Conservation (phyloP, 2,113 vertebrate species). For the Passer montanus region DNA sequence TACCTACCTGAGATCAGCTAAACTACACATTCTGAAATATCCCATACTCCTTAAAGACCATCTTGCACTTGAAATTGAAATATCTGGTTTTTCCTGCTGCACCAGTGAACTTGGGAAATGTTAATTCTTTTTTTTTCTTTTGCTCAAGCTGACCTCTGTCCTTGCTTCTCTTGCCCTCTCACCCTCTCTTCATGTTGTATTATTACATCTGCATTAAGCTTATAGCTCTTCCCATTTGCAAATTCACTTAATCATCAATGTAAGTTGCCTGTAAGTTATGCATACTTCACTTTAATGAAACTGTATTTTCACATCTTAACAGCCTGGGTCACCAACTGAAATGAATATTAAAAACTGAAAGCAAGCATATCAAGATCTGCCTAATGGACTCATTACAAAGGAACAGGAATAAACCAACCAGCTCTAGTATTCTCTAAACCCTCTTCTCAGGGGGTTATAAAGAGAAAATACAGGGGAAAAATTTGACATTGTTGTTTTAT, state of each 20-base stretch:
- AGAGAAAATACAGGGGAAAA: neutral
- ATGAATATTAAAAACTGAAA: slow-evolving; percentile 10
- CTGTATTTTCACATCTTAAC: slow-evolving; percentile 9
- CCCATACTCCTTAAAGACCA: neutral
- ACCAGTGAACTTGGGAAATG: neutral
- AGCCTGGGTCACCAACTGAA: neutral
- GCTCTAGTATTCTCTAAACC: neutral
- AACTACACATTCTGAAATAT: neutral
- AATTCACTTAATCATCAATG: neutral
- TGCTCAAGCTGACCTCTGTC: neutral
- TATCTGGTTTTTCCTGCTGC: neutral
- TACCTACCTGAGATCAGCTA: neutral
- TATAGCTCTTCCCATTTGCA: neutral
- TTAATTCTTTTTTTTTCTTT: neutral
- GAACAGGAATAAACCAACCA: neutral
- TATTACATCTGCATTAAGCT: neutral
- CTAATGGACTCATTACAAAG: neutral
- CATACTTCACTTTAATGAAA: slow-evolving; percentile 22
- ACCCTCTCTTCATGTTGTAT: neutral
- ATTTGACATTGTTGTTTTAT: neutral
- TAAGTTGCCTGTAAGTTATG: neutral
- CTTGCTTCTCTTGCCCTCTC: neutral
- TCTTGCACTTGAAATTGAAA: neutral
- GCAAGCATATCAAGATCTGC: neutral
- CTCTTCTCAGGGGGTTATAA: neutral